Conservation (phyloP, 2,797 vertebrate species). For the Eupleurogrammus muticus region DNA sequence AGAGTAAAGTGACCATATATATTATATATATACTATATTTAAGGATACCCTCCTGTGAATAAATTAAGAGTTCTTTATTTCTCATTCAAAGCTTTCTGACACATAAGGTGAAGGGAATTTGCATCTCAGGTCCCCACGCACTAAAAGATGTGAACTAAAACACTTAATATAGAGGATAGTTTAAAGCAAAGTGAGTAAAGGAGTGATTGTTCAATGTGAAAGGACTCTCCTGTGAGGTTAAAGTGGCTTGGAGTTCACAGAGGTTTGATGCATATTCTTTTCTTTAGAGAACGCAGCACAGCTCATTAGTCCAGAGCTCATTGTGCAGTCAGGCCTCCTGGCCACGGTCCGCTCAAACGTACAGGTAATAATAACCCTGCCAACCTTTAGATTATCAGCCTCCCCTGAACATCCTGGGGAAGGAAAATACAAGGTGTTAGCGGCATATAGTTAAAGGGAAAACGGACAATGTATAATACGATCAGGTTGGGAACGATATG, state of each 20-base stretch:
- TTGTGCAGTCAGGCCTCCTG: slow-evolving; percentile 52
- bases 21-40: no score
- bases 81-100: no score
- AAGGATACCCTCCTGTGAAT: no score
- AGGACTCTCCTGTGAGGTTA: slow-evolving; percentile 36
- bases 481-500: slow-evolving; percentile 20
- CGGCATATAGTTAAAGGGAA: slow-evolving; percentile 6
- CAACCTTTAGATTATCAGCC: slow-evolving; percentile 69
- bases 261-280: slow-evolving; percentile 49
- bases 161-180: no score
- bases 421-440: slow-evolving; percentile 44
- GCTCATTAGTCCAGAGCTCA: slow-evolving; percentile 65
- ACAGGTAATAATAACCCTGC: slow-evolving; percentile 65
- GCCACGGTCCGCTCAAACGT: slow-evolving; percentile 51
- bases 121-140: no score
- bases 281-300: slow-evolving; percentile 47
- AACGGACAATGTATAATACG: slow-evolving; percentile 18
- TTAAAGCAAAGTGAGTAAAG: no score
- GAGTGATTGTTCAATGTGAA: slow-evolving; percentile 27
- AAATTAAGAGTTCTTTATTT: no score
- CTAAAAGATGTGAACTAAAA: no score
- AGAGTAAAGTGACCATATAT: no score
- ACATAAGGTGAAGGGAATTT: no score
- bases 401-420: slow-evolving; percentile 34
- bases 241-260: slow-evolving; percentile 48